Base-by-base conservation (phyloP, 2,888 invertebrate genomes). In the Harpalus rufipes region DNA sequence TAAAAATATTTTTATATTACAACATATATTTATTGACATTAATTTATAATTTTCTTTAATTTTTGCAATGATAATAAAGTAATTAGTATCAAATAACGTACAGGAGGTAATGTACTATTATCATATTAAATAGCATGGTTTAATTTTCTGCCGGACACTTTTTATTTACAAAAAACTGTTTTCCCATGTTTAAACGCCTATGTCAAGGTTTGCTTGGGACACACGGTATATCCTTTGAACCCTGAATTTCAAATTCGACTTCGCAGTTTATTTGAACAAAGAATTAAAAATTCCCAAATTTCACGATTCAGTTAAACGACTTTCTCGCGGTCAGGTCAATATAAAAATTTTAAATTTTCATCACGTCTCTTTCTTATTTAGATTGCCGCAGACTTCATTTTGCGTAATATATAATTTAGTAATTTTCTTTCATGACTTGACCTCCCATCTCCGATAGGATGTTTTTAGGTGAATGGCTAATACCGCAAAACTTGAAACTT, bases 401-500 rank as follows among this genome's bases (percentile, higher is more conserved):
- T 14, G 39, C 68, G 51, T 72, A 72, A 44, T 72, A 76, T 25
- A 76, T 51, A 76, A 76, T 76, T 76, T 76, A 76, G 76, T 56
- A 51, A 76, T 76, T 76, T 44, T 76, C 51, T 51, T 12, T 76
- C 10, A 44, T 72, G 14, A 76, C 18, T 56, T 76, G 21, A 14
- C n/a, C 72, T 21, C 41, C 18, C 10, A 2, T 14, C 79, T 80
- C 61, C 80, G 61, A 41, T 21, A 44, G 81, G 14, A 12, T 61
- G 25, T 25, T 44, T 63, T 81, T 44, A 63, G 51, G 16, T 51
- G 81, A 81, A 81, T 65, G 65, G 59, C 25, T 81, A 65, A 65
- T 63, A 65, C 65, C 81, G n/a, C 81, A 81, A 44, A 81, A 81
- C 81, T 81, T 32, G 18, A 63, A 81, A 81, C 65, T 81, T 65